Evolutionary conservation across 2,113 vertebrate species (phyloP).

Genomic region (Spea bombifrons): DNA sequence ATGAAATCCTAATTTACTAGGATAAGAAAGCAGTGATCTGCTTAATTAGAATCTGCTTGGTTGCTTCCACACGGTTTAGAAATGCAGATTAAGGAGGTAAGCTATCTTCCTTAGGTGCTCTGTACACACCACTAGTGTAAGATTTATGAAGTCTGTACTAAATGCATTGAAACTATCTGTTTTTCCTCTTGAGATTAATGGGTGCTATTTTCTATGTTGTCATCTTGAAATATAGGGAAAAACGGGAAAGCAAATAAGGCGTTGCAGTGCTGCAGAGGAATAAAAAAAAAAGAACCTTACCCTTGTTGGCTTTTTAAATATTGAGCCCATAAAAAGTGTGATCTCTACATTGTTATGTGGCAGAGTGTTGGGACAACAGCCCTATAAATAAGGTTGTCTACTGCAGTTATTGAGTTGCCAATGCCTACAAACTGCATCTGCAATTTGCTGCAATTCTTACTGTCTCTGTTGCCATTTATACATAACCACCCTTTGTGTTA

Average conservation of each 20-base stretch:
- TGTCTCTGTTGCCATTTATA: neutral
- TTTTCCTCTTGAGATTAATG: constrained; percentile 54
- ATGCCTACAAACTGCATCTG: constrained; percentile 33
- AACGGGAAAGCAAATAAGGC: constrained; percentile 53
- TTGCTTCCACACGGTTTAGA: constrained; percentile 60
- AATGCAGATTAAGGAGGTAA: constrained; percentile 66
- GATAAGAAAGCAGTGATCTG: constrained; percentile 66
- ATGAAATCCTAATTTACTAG: constrained; percentile 66
- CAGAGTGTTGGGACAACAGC: constrained; percentile 47
- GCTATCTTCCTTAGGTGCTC: constrained; percentile 56
- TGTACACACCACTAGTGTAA: constrained; percentile 49
- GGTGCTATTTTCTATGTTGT: constrained; percentile 53
- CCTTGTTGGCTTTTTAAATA: constrained; percentile 49
- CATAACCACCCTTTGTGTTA: constrained; percentile 26
- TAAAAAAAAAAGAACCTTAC: constrained; percentile 36
- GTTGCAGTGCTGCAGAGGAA: constrained; percentile 48
- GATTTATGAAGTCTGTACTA: constrained; percentile 58
- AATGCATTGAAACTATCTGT: constrained; percentile 54
- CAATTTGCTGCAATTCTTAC: constrained; percentile 41
- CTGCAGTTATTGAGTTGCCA: constrained; percentile 2
- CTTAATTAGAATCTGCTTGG: constrained; percentile 75
- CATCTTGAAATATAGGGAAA: constrained; percentile 54
- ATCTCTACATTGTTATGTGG: constrained; percentile 47
- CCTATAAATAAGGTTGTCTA: constrained; percentile 47
- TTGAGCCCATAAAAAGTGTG: constrained; percentile 40